These are phyloP conservation scores for Triplophysa yarkandensis DNA, from an alignment of 2,797 vertebrate genomes.

Conservation along the genomic window DNA sequence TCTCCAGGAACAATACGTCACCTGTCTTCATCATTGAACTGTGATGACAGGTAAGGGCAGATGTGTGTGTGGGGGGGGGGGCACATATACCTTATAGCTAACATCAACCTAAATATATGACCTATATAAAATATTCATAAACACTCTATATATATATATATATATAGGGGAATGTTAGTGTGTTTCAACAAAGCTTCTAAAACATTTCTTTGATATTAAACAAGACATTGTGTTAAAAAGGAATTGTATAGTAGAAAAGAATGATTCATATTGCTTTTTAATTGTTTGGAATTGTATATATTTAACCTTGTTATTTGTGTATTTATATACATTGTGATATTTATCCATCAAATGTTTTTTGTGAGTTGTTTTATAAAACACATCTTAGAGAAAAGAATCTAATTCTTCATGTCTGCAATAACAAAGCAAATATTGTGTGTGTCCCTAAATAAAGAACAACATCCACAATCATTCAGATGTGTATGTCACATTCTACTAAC, in stretches of 20 bases:
- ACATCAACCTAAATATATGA: constrained; percentile 59
- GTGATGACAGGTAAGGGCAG: constrained; percentile 71
- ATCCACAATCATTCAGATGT: too few relatives aligned
- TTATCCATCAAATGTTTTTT: too few relatives aligned
- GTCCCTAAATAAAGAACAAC: too few relatives aligned
- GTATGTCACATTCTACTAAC: too few relatives aligned
- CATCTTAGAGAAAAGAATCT: neutral
- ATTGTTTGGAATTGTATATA: too few relatives aligned
- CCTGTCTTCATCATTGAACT: constrained; percentile 71
- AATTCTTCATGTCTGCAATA: neutral
- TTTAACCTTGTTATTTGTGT: too few relatives aligned
- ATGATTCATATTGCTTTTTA: too few relatives aligned
- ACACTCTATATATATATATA: constrained; percentile 52
- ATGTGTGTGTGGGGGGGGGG: constrained; percentile 60
- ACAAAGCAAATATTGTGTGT: too few relatives aligned
- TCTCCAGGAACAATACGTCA: constrained; percentile 71
- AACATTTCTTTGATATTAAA: too few relatives aligned
- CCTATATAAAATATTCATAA: constrained; percentile 25
- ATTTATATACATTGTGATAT: too few relatives aligned
- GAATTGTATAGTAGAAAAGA: too few relatives aligned
- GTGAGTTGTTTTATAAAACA: neutral
- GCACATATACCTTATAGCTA: constrained; percentile 69
- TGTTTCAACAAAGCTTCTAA: constrained; percentile 10
- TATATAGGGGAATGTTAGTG: constrained; percentile 44
- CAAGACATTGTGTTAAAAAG: too few relatives aligned